These are phyloP conservation scores for Myotis davidii DNA, from an alignment of 2,113 vertebrate genomes.

Conservation along the genomic window DNA sequence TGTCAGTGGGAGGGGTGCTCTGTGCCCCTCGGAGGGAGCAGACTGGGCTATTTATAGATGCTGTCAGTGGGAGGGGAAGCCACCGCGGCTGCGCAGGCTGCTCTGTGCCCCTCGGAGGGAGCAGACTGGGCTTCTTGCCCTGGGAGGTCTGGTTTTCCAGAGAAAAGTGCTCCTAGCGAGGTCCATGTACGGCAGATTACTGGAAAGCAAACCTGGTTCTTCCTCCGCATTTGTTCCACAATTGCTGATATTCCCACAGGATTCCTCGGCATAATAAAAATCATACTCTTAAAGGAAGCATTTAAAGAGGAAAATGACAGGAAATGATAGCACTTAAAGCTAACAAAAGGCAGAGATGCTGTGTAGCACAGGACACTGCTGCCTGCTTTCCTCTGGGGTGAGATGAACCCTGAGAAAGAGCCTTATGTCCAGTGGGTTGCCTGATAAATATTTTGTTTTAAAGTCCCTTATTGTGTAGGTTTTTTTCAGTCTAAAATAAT, in stretches of 20 bases:
- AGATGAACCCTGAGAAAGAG: neutral
- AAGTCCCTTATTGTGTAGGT: neutral
- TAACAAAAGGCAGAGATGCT: neutral
- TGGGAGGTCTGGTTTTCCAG: neutral
- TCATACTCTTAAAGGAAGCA: neutral
- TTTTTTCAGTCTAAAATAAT: neutral
- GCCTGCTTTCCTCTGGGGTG: neutral
- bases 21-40: neutral
- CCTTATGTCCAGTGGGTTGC: neutral
- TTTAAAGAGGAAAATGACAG: neutral
- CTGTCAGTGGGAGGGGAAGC: constrained; percentile 3
- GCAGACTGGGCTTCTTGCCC: neutral
- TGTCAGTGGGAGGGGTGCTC: constrained; percentile 25
- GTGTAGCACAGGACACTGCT: neutral
- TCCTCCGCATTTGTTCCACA: neutral
- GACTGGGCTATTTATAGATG: constrained; percentile 41
- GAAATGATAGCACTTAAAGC: constrained; percentile 4
- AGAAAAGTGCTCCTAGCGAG: neutral
- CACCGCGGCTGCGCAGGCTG: neutral
- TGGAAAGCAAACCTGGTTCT: constrained; percentile 5
- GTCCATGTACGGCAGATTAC: neutral
- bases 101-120: neutral
- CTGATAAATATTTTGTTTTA: neutral
- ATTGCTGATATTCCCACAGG: neutral
- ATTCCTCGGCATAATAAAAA: constrained; percentile 3